Evolutionary conservation across 2,888 invertebrate genomes (phyloP).

Genomic region (Bellardia bayeri): DNA sequence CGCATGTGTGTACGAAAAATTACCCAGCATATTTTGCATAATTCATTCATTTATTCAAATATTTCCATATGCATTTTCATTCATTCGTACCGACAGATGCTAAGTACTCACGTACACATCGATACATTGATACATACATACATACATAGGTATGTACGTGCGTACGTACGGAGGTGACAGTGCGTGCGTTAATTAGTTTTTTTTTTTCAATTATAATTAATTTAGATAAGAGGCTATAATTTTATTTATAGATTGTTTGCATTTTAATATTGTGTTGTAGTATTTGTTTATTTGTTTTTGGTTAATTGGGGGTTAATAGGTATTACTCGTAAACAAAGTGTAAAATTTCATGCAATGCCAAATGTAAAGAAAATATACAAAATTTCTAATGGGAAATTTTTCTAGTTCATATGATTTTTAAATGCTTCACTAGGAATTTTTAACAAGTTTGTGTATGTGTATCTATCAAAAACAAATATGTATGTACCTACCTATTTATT

Average conservation of each 20-base stretch:
- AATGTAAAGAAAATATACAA: too few species aligned
- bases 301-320: background rate
- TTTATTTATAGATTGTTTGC: background rate
- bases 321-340: too few species aligned
- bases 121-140: background rate
- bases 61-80: background rate
- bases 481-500: too few species aligned
- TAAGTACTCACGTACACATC: background rate
- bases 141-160: background rate
- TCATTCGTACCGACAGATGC: background rate
- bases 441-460: background rate
- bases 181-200: background rate
- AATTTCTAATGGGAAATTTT: background rate
- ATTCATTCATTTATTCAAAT: background rate
- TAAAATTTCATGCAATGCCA: too few species aligned
- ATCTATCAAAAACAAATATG: too few species aligned
- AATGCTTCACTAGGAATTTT: background rate
- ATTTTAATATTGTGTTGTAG: background rate
- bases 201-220: background rate
- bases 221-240: slow-evolving; percentile 8
- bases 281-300: background rate
- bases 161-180: background rate
- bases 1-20: background rate
- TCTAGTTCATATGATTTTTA: background rate
- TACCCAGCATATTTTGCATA: too few species aligned